Conservation (phyloP, 2,888 invertebrate species). For the Thecocarcelia acutangulata region DNA sequence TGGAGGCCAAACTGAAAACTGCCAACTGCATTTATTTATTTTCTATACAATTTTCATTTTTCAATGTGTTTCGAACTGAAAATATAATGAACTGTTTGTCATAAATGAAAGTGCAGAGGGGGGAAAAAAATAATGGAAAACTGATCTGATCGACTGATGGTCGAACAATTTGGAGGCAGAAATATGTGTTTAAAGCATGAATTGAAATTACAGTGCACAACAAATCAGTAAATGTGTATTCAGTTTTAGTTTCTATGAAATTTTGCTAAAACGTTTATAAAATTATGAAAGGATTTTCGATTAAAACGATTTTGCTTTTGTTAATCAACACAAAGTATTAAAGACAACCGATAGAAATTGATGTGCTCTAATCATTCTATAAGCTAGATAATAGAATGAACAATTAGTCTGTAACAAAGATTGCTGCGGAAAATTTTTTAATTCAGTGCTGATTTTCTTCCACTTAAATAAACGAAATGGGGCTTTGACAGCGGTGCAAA, state of each 20-base stretch:
- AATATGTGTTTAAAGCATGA: slow-evolving; percentile 39
- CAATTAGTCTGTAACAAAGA: too few relatives aligned
- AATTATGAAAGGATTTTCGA: too few relatives aligned
- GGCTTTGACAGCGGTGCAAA: too few relatives aligned
- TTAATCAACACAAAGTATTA: too few relatives aligned
- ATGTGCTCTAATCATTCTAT: too few relatives aligned
- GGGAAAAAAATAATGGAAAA: background rate
- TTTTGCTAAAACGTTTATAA: too few relatives aligned
- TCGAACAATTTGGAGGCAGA: slow-evolving; percentile 31
- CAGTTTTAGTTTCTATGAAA: background rate
- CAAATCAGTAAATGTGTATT: slow-evolving; percentile 50
- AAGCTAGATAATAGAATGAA: too few relatives aligned
- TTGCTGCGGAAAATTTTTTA: too few relatives aligned
- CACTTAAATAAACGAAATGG: too few relatives aligned
- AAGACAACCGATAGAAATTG: too few relatives aligned
- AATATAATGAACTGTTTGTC: slow-evolving; percentile 65
- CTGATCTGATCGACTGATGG: slow-evolving; percentile 38
- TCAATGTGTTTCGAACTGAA: slow-evolving; percentile 38
- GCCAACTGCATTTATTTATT: slow-evolving; percentile 29
- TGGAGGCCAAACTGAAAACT: slow-evolving; percentile 54
- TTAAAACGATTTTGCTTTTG: too few relatives aligned
- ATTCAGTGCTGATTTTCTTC: too few relatives aligned
- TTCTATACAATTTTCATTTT: slow-evolving; percentile 54
- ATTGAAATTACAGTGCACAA: slow-evolving; percentile 59
- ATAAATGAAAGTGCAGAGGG: slow-evolving; percentile 51